A percentile compares a stretch with the other conserved stretches of the same genome.
phyloP scores from a whole-genome alignment of 2,888 invertebrate species.

The Cloeon dipterum region DNA sequence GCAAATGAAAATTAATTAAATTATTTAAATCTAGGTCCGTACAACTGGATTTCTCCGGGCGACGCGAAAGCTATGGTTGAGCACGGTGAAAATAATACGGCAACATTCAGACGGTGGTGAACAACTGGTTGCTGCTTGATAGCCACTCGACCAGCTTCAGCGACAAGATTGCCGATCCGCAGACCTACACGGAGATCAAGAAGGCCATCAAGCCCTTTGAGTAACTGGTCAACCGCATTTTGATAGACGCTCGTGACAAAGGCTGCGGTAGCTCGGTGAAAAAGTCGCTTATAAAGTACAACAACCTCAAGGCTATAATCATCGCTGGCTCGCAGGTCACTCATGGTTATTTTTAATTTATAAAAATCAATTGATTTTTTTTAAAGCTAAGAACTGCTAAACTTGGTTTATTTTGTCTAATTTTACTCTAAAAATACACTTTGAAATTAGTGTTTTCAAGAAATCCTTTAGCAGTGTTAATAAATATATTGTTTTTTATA shows the following conservation, averaged over 20 bases:
- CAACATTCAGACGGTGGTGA: constrained; percentile 97
- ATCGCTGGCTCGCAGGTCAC: constrained; percentile 86
- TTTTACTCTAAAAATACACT: too few species aligned
- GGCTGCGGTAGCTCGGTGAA: constrained; percentile 99
- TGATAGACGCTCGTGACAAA: constrained; percentile 99
- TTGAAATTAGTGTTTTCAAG: background rate
- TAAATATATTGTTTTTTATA: too few species aligned
- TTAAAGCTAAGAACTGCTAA: background rate
- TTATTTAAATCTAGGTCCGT: too few species aligned
- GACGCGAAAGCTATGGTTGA: constrained; percentile 98
- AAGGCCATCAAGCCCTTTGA: constrained; percentile 97
- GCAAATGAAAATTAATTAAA: too few species aligned
- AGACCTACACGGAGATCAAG: constrained; percentile 95
- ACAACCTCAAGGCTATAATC: constrained; percentile 99
- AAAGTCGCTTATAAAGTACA: constrained; percentile 96
- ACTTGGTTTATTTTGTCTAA: background rate
- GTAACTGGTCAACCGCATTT: constrained; percentile 88
- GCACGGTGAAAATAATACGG: constrained; percentile 95
- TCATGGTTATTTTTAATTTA: background rate
- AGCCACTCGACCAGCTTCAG: constrained; percentile 94
- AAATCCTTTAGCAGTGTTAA: background rate
- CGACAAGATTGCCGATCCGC: constrained; percentile 98
- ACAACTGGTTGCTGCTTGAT: constrained; percentile 91
- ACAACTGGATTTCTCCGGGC: constrained; percentile 98
- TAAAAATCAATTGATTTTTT: background rate